Conservation (phyloP, 2,113 vertebrate genomes). For the Cyphomyrus discorhynchus region DNA sequence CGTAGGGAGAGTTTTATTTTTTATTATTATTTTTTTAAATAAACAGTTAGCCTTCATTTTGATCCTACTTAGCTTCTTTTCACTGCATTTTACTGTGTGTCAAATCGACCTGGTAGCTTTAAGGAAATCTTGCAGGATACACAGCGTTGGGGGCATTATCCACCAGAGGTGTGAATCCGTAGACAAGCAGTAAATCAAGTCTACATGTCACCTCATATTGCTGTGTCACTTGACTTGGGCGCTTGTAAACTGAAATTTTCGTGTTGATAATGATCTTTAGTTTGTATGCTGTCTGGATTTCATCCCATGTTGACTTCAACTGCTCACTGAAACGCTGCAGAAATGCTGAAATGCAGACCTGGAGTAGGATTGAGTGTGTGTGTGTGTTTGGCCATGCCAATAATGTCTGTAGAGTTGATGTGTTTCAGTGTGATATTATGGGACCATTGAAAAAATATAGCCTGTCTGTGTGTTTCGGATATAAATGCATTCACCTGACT, state of each 20-base stretch:
- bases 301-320: neutral
- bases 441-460: neutral
- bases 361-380: neutral
- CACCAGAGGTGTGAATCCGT: neutral
- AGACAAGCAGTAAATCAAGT: neutral
- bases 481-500: neutral
- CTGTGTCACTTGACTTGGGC: neutral
- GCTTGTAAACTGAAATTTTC: neutral
- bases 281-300: neutral
- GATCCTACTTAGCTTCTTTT: neutral
- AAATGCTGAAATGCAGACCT: neutral
- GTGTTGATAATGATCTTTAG: neutral
- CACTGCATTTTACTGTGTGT: neutral
- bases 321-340: neutral
- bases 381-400: neutral
- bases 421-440: neutral
- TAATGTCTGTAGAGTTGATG: neutral
- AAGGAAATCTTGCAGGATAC: neutral
- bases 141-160: neutral
- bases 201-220: neutral
- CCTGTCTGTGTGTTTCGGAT: neutral
- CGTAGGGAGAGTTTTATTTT: neutral
- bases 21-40: neutral
- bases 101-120: neutral
- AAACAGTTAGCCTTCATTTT: neutral